Percentiles rank a stretch among this genome's conserved stretches.
Conservation (phyloP, 1,140 invertebrate genomes). For the Grapholita molesta region DNA sequence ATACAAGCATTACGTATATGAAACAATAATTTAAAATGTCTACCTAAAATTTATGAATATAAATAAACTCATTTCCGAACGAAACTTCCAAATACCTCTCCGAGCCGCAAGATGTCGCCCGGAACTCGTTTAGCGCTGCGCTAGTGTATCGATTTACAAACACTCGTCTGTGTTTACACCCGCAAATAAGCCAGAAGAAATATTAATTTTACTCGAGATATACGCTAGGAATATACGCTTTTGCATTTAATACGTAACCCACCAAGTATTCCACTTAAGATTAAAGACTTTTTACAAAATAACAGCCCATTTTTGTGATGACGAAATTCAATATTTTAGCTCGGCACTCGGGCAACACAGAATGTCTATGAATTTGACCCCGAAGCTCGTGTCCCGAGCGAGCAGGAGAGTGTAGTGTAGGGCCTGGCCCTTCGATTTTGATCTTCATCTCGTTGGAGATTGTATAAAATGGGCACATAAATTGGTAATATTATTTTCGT, state of each 20-base stretch:
- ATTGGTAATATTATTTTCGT: constrained; percentile 53
- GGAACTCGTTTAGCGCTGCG: constrained; percentile 56
- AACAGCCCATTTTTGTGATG: constrained; percentile 15
- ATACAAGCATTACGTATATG: background rate
- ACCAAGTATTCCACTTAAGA: background rate
- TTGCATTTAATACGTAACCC: background rate
- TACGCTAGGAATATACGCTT: background rate
- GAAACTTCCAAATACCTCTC: background rate
- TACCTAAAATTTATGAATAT: background rate
- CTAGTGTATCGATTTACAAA: constrained; percentile 69
- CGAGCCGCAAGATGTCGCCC: constrained; percentile 47
- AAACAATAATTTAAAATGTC: background rate
- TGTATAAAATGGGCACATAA: constrained; percentile 76
- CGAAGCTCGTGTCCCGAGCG: constrained; percentile 73
- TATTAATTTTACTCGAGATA: background rate
- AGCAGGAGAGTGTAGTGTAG: constrained; percentile 72
- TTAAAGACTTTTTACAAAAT: background rate
- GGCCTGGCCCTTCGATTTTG: constrained; percentile 73
- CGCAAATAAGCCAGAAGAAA: constrained; percentile 39
- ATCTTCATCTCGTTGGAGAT: constrained; percentile 63
- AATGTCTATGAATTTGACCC: constrained; percentile 76
- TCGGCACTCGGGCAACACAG: constrained; percentile 52
- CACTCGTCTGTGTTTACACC: constrained; percentile 47
- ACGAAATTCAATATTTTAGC: constrained; percentile 22
- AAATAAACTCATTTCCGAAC: constrained; percentile 15